These are phyloP conservation scores for Monomorium pharaonis DNA, from an alignment of 1,140 invertebrate species.

Conservation along the genomic window DNA sequence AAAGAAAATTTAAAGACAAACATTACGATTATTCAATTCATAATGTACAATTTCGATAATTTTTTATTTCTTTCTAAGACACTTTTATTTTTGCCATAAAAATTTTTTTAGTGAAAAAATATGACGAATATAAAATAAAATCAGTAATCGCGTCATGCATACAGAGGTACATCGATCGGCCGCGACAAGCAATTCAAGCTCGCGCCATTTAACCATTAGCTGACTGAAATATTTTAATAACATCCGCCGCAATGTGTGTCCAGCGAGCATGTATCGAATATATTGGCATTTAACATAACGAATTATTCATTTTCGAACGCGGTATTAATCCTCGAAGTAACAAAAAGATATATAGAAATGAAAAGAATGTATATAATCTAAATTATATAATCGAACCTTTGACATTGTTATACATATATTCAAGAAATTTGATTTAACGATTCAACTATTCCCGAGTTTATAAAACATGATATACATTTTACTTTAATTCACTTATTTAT, in stretches of 20 bases:
- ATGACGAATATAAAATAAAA: constrained; percentile 41
- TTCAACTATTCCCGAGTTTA: constrained; percentile 26
- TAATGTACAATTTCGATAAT: background rate
- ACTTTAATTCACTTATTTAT: constrained; percentile 34
- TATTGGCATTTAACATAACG: constrained; percentile 59
- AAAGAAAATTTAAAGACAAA: background rate
- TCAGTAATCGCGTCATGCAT: background rate
- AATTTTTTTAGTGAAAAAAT: constrained; percentile 12
- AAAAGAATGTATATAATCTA: constrained; percentile 52
- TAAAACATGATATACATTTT: background rate
- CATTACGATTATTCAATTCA: background rate
- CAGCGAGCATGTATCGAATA: constrained; percentile 44
- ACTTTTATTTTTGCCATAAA: background rate
- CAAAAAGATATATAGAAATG: background rate
- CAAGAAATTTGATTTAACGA: constrained; percentile 51
- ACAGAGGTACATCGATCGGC: constrained; percentile 42
- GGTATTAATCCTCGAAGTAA: constrained; percentile 46
- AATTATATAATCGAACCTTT: constrained; percentile 56
- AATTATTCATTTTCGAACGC: constrained; percentile 58
- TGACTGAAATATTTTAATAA: constrained; percentile 60
- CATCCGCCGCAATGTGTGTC: constrained; percentile 53
- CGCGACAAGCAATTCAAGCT: constrained; percentile 56
- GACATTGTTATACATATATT: constrained; percentile 14
- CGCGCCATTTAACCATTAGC: constrained; percentile 56
- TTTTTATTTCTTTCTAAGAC: background rate